Conservation (phyloP, 2,113 vertebrate genomes). For the Larimichthys crocea region DNA sequence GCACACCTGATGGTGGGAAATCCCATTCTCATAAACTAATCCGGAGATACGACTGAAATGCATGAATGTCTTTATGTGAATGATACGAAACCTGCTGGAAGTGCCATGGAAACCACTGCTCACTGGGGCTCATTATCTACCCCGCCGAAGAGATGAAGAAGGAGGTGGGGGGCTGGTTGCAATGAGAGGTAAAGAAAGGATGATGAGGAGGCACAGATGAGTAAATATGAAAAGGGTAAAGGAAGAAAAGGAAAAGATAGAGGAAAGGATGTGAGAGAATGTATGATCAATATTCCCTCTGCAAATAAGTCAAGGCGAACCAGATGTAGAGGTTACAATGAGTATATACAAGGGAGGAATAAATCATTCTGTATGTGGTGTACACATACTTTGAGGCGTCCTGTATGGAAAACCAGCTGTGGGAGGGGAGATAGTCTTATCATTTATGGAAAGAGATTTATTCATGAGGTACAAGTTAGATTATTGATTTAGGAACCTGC, state of each 20-base stretch:
- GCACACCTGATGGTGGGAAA: not conserved
- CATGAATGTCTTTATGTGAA: not conserved
- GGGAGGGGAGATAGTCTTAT: not conserved
- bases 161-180: not conserved
- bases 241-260: not conserved
- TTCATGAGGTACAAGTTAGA: not conserved
- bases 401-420: not conserved
- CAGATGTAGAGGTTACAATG: not conserved
- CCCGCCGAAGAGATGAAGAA: not conserved
- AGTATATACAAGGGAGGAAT: not conserved
- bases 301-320: not conserved
- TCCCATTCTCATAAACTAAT: not conserved
- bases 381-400: not conserved
- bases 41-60: not conserved
- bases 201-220: slow-evolving; percentile 10
- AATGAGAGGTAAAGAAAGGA: not conserved
- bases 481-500: slow-evolving; percentile 4
- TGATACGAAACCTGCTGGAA: not conserved
- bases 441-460: not conserved
- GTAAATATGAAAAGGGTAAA: not conserved
- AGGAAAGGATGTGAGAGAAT: not conserved
- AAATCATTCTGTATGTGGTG: not conserved
- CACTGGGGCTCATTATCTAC: slow-evolving; percentile 34
- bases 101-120: slow-evolving; percentile 51
- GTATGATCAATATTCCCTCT: slow-evolving; percentile 24